Conservation (phyloP, 2,888 invertebrate species). For the Drosophila neotestacea region DNA sequence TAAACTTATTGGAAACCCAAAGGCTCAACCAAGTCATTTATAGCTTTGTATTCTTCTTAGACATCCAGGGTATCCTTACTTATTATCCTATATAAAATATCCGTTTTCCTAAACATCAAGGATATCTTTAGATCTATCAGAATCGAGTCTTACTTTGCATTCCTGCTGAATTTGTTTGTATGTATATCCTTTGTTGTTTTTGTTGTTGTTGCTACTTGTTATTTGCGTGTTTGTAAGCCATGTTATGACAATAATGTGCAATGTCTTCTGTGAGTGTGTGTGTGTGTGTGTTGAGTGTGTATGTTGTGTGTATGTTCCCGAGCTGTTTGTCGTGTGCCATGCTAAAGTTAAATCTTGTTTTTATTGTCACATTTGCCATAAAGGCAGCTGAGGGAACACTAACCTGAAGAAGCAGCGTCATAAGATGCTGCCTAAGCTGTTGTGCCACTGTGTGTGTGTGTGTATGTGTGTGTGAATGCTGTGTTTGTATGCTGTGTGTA, state of each 20-base stretch:
- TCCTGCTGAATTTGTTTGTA: slow-evolving; percentile 32
- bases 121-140: slow-evolving; percentile 11
- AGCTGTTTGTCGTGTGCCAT: slow-evolving; percentile 53
- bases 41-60: no score
- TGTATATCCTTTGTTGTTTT: slow-evolving; percentile 26
- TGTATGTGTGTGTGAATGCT: slow-evolving; percentile 8
- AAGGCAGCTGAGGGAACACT: slow-evolving; percentile 62
- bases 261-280: slow-evolving; percentile 24
- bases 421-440: slow-evolving; percentile 67
- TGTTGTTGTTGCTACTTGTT: slow-evolving; percentile 45
- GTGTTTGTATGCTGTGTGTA: slow-evolving; percentile 39
- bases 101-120: neutral
- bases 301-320: slow-evolving; percentile 29
- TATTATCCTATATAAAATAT: no score
- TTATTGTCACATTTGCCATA: slow-evolving; percentile 78
- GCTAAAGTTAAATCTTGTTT: slow-evolving; percentile 77
- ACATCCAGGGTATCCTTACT: no score
- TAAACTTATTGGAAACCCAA: no score
- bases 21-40: no score
- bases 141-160: neutral
- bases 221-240: slow-evolving; percentile 75
- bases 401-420: slow-evolving; percentile 46
- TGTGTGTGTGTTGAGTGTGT: slow-evolving; percentile 20
- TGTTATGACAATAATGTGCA: slow-evolving; percentile 77
- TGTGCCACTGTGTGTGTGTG: slow-evolving; percentile 9